These are phyloP conservation scores for Ptychoptera contaminata DNA, from an alignment of 2,888 invertebrate species.

Conservation along the genomic window DNA sequence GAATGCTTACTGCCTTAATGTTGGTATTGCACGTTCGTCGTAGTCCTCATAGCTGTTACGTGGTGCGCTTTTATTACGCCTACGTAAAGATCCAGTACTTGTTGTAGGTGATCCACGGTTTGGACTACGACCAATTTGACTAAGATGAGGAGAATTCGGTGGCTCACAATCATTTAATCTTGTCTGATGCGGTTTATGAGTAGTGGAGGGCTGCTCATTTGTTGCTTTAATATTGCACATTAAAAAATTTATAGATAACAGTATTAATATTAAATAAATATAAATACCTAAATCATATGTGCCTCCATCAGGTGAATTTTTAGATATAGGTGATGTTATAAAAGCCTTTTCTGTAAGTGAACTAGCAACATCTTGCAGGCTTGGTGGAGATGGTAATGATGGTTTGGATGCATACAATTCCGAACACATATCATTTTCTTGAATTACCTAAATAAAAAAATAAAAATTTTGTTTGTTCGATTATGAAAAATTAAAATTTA, in stretches of 20 bases:
- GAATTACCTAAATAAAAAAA: constrained; percentile 6
- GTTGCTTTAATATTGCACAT: neutral
- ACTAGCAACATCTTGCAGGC: constrained; percentile 30
- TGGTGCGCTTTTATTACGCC: constrained; percentile 49
- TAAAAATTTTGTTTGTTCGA: neutral
- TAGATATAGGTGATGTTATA: constrained; percentile 18
- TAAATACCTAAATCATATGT: neutral
- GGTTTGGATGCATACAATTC: constrained; percentile 29
- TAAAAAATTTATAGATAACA: neutral
- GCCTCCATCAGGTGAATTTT: neutral
- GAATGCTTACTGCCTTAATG: constrained; percentile 63
- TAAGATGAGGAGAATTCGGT: constrained; percentile 24
- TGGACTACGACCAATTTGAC: constrained; percentile 20
- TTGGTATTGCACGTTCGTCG: constrained; percentile 71
- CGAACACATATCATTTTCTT: constrained; percentile 24
- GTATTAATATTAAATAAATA: neutral
- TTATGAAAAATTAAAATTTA: neutral
- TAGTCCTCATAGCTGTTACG: constrained; percentile 70
- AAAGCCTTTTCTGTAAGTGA: constrained; percentile 22
- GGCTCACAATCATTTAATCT: constrained; percentile 18
- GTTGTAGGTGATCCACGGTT: constrained; percentile 37
- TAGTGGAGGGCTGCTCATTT: neutral
- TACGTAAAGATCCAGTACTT: constrained; percentile 39
- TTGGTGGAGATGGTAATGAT: constrained; percentile 26
- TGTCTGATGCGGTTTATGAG: neutral